Evolutionary conservation across 2,888 invertebrate species (phyloP).

Genomic region (Conchocele bisecta): DNA sequence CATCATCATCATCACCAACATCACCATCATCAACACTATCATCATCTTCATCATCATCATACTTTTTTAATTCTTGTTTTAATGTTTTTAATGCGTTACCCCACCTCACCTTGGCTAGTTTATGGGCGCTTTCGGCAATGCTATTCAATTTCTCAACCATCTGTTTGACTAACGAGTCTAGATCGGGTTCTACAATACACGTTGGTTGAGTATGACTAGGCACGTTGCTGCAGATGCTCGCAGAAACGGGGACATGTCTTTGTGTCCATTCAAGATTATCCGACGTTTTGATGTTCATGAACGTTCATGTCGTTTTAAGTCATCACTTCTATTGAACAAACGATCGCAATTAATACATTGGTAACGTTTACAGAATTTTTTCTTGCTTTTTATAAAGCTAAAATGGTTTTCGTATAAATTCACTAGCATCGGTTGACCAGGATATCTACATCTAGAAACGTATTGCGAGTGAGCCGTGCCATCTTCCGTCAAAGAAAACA

Average conservation of each 20-base stretch:
- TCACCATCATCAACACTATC: too few relatives aligned
- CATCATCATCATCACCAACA: too few relatives aligned
- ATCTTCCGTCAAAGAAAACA: conserved; percentile 10
- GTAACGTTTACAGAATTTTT: neutral
- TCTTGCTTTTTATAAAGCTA: conserved; percentile 1
- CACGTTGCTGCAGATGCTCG: too few relatives aligned
- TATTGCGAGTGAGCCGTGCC: neutral
- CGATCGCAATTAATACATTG: neutral
- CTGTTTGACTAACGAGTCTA: too few relatives aligned
- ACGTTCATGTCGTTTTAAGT: neutral
- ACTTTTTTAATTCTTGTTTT: too few relatives aligned
- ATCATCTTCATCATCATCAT: too few relatives aligned
- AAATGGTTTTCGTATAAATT: too few relatives aligned
- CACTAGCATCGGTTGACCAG: neutral
- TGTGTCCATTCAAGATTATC: conserved; percentile 12
- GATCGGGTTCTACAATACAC: too few relatives aligned
- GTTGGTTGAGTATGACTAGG: too few relatives aligned
- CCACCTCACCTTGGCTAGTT: neutral
- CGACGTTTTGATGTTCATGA: neutral
- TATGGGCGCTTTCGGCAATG: too few relatives aligned
- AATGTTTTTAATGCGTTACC: neutral
- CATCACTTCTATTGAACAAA: neutral
- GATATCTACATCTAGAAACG: neutral
- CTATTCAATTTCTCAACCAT: too few relatives aligned
- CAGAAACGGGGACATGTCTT: conserved; percentile 22